Evolutionary conservation across 2,888 invertebrate species (phyloP).

Genomic region (Seira musarum): DNA sequence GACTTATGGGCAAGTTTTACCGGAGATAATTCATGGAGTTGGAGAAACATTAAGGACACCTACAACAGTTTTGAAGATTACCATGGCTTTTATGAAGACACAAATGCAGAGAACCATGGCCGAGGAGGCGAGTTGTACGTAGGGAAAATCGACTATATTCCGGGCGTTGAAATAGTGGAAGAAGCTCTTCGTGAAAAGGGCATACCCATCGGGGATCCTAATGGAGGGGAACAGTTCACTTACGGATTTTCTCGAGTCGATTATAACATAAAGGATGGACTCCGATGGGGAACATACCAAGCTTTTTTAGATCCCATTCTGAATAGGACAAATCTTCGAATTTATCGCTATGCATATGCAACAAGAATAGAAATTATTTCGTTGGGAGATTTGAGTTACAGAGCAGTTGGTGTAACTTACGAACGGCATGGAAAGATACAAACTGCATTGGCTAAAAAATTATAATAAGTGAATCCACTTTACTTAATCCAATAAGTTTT

Average conservation of each 20-base stretch:
- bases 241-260: slow-evolving; percentile 48
- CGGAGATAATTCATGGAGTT: slow-evolving; percentile 49
- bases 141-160: slow-evolving; percentile 54
- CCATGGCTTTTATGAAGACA: slow-evolving; percentile 45
- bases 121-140: slow-evolving; percentile 50
- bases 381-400: background rate
- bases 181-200: slow-evolving; percentile 48
- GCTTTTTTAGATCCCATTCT: slow-evolving; percentile 42
- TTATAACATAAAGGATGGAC: slow-evolving; percentile 55
- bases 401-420: slow-evolving; percentile 56
- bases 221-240: slow-evolving; percentile 41
- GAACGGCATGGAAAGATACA: slow-evolving; percentile 36
- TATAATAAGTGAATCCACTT: background rate
- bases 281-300: slow-evolving; percentile 53
- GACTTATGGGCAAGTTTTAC: slow-evolving; percentile 60
- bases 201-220: slow-evolving; percentile 38
- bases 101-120: slow-evolving; percentile 38
- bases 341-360: slow-evolving; percentile 48
- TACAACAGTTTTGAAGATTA: slow-evolving; percentile 56
- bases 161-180: slow-evolving; percentile 33
- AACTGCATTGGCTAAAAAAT: slow-evolving; percentile 43
- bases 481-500: background rate
- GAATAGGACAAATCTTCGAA: slow-evolving; percentile 18
- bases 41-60: slow-evolving; percentile 34
- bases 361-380: slow-evolving; percentile 30